Evolutionary conservation across 2,888 invertebrate genomes (phyloP).

Genomic region (Drosophila merina): DNA sequence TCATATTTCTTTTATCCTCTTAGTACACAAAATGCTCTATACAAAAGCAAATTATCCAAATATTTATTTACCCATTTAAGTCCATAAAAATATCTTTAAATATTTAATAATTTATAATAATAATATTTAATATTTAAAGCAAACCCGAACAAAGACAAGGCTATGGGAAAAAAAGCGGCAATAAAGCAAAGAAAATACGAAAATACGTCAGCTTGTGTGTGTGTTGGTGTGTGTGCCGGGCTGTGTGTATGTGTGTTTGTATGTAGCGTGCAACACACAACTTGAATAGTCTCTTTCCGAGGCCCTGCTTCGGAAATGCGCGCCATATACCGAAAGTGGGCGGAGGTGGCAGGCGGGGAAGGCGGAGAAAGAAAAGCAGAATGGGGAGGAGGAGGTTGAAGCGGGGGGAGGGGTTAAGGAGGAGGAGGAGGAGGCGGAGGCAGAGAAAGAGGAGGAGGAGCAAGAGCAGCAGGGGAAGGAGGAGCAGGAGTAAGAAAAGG

Average conservation of each 20-base stretch:
- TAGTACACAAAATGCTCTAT: background rate
- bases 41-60: background rate
- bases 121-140: no score
- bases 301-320: slow-evolving; percentile 61
- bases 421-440: background rate
- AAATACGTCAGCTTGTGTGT: slow-evolving; percentile 6
- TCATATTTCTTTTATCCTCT: no score
- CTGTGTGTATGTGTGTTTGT: background rate
- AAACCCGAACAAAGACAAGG: background rate
- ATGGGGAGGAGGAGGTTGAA: slow-evolving; percentile 13
- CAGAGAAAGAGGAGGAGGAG: slow-evolving; percentile 6
- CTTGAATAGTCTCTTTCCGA: slow-evolving; percentile 70
- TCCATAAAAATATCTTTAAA: background rate
- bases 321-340: slow-evolving; percentile 40
- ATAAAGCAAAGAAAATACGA: slow-evolving; percentile 7
- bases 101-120: no score
- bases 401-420: slow-evolving; percentile 4
- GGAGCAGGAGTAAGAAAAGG: slow-evolving; percentile 4
- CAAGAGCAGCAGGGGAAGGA: background rate
- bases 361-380: slow-evolving; percentile 2
- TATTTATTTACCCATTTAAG: background rate
- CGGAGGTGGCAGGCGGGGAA: slow-evolving; percentile 11
- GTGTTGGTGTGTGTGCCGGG: slow-evolving; percentile 1
- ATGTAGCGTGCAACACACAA: slow-evolving; percentile 51
- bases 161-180: background rate